These are phyloP conservation scores for Microcebus griseorufus DNA, from an alignment of 2,113 vertebrate species.

Conservation along the genomic window DNA sequence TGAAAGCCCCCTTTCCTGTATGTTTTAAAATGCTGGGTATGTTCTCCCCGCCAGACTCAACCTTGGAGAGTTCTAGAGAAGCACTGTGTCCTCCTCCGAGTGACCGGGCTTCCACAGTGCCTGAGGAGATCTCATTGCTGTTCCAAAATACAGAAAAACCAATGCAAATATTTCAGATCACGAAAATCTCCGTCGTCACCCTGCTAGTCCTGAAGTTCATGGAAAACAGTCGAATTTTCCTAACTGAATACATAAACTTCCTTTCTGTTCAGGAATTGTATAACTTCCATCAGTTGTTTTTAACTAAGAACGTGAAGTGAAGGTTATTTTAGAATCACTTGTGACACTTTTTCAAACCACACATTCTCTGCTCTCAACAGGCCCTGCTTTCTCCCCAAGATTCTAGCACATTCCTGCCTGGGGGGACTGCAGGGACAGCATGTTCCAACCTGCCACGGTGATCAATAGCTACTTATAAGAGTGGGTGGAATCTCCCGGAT, in stretches of 20 bases:
- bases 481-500: neutral
- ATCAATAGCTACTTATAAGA: neutral
- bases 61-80: neutral
- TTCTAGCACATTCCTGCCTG: neutral
- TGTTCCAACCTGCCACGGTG: neutral
- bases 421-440: too few species aligned
- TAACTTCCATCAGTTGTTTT: neutral
- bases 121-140: neutral
- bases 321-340: neutral
- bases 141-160: constrained; percentile 26
- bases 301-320: neutral
- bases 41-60: neutral
- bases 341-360: neutral
- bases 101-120: neutral
- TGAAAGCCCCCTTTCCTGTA: neutral
- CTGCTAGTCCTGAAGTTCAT: neutral
- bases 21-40: neutral
- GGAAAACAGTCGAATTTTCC: constrained; percentile 15
- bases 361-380: neutral
- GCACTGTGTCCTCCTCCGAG: neutral
- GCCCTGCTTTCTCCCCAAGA: neutral
- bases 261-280: neutral
- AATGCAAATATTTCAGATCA: neutral
- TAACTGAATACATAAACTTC: neutral
- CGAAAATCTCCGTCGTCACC: neutral